These are phyloP conservation scores for Bombus sibiricus DNA, from an alignment of 1,140 invertebrate genomes.

Conservation along the genomic window DNA sequence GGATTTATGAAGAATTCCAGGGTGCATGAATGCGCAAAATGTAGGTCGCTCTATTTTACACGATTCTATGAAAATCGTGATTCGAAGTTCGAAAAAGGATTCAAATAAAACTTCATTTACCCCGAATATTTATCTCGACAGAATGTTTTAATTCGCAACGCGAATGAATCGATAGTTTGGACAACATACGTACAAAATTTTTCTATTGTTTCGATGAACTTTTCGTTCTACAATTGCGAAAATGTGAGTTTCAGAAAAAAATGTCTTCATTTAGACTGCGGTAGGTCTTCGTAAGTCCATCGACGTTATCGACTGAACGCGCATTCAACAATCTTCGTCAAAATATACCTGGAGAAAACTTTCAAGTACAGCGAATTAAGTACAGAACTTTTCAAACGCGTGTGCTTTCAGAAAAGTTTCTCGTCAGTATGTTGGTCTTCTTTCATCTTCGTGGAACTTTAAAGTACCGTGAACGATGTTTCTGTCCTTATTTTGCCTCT, in stretches of 20 bases:
- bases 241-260: not conserved
- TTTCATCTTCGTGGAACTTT: not conserved
- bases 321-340: not conserved
- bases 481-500: not conserved
- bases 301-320: not conserved
- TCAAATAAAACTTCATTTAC: not conserved
- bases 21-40: too few relatives aligned
- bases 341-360: conserved; percentile 30
- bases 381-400: not conserved
- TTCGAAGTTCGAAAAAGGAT: not conserved
- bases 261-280: not conserved
- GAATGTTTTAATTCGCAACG: not conserved
- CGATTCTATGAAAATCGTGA: not conserved
- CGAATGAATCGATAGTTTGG: not conserved
- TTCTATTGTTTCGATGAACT: not conserved
- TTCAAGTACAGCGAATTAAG: conserved; percentile 16
- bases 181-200: not conserved
- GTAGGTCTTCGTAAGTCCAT: conserved; percentile 33
- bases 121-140: not conserved
- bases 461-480: conserved; percentile 1
- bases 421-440: not conserved
- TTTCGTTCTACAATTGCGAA: not conserved
- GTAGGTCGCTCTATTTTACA: not conserved
- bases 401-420: not conserved
- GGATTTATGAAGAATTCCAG: too few relatives aligned